Conservation (phyloP, 2,888 invertebrate species). For the Amitus sp. region DNA sequence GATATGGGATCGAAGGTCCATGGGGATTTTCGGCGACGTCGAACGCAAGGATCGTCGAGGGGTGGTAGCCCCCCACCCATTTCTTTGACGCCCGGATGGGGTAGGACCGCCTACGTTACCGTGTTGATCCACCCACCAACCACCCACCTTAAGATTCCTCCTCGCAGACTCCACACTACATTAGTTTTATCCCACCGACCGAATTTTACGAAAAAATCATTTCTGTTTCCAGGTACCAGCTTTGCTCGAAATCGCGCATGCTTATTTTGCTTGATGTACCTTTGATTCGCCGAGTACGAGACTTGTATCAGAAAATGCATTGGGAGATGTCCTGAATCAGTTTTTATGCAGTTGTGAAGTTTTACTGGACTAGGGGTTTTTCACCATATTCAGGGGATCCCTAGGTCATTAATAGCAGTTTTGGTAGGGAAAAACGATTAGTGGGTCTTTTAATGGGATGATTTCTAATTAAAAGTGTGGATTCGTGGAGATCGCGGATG, state of each 20-base stretch:
- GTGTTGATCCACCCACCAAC: constrained; percentile 61
- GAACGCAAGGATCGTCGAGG: constrained; percentile 55
- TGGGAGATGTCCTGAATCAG: no score
- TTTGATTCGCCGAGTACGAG: no score
- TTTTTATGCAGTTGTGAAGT: no score
- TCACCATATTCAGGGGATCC: no score
- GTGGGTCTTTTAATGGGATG: no score
- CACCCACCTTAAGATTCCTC: constrained; percentile 49
- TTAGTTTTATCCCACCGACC: constrained; percentile 47
- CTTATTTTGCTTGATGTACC: no score
- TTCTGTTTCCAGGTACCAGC: constrained; percentile 47
- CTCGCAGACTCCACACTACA: constrained; percentile 41
- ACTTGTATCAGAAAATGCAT: no score
- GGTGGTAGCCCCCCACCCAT: constrained; percentile 58
- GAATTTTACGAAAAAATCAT: constrained; percentile 47
- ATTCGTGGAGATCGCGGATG: no score
- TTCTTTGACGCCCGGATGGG: constrained; percentile 63
- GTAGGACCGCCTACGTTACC: constrained; percentile 63
- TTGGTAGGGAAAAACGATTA: no score
- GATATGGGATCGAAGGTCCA: constrained; percentile 56
- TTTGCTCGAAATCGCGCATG: not conserved
- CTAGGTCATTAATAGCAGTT: no score
- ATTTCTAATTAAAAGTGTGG: no score
- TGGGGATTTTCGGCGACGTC: constrained; percentile 47
- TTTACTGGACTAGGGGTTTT: not conserved